Evolutionary conservation across 2,113 vertebrate species (phyloP), one percentile per base, ranked within the genome.

Genomic region (Bufo bufo): DNA sequence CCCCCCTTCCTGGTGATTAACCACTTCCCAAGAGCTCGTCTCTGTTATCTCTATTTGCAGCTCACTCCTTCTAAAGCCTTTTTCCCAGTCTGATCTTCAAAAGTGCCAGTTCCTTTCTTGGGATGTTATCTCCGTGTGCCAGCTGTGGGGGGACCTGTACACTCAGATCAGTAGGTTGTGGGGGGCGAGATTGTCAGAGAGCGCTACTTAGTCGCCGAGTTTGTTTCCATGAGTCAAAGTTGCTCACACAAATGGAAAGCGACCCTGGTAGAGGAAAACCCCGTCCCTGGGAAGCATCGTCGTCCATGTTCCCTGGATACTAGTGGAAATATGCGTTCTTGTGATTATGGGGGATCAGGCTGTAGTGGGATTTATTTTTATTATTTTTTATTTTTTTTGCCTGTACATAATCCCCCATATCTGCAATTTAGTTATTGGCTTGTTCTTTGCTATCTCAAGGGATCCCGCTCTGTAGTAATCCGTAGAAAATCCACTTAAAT

Each of bases 1-100:
- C 16, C 65, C 78, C 52, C n/a, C 33, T 17, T 20, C 11, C 66
- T 82, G 2, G n/a, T 66, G 80, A 77, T 88, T 83, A 83, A 23
- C 47, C 71, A 33, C 69, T 65, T 82, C 81, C 87, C 80, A 77
- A 82, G 87, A 77, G 87, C 71, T 56, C 8, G n/a, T 71, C 63
- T 61, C 43, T 63, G 66, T 87, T 88, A 88, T 88, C 87, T 84
- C 81, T 77, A 12, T 45, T n/a, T 47, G 58, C 87, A 88, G 80
- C 80, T 74, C 52, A 58, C 80, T 84, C 47, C 45, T 77, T 88
- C 56, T 84, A 88, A 88, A 88, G 81, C 87, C 80, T 66, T 75
- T 33, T 88, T 47, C 80, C 58, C 16, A 77, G 79, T 83, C 69
- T 84, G 87, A 88, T 83, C 87, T 88, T 88, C 87, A 84, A 77